phyloP scores from a whole-genome alignment of 2,113 vertebrate species.

The Ranitomeya imitator region DNA sequence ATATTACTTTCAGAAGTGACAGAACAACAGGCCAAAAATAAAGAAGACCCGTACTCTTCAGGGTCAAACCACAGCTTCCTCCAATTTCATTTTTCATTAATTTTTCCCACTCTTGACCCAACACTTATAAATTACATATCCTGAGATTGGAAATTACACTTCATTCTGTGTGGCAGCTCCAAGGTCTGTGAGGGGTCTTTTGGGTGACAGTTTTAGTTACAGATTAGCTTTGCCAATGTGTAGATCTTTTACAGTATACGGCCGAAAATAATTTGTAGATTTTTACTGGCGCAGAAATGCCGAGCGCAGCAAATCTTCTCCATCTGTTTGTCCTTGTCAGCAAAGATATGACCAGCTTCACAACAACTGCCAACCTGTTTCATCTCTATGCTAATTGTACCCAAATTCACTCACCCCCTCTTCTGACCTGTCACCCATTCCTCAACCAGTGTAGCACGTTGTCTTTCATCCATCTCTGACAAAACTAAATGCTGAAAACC shows the following conservation, averaged over 20 bases:
- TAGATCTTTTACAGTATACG: conserved; percentile 41
- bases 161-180: conserved; percentile 33
- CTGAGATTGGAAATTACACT: conserved; percentile 50
- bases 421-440: conserved; percentile 47
- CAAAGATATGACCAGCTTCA: conserved; percentile 47
- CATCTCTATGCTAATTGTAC: conserved; percentile 57
- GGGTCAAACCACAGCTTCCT: conserved; percentile 43
- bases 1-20: conserved; percentile 49
- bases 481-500: conserved; percentile 39
- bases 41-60: conserved; percentile 20
- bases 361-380: conserved; percentile 57
- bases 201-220: conserved; percentile 46
- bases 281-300: conserved; percentile 46
- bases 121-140: conserved; percentile 57
- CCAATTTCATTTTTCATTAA: conserved; percentile 59
- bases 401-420: conserved; percentile 47
- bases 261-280: conserved; percentile 43
- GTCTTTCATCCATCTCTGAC: conserved; percentile 49
- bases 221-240: conserved; percentile 32
- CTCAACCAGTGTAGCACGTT: conserved; percentile 24
- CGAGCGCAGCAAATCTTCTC: conserved; percentile 51
- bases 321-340: conserved; percentile 58
- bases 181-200: conserved; percentile 47
- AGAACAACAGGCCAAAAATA: conserved; percentile 34
- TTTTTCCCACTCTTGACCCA: conserved; percentile 55